Conservation (phyloP, 2,888 invertebrate species). For the Oxyteleia sp. region DNA sequence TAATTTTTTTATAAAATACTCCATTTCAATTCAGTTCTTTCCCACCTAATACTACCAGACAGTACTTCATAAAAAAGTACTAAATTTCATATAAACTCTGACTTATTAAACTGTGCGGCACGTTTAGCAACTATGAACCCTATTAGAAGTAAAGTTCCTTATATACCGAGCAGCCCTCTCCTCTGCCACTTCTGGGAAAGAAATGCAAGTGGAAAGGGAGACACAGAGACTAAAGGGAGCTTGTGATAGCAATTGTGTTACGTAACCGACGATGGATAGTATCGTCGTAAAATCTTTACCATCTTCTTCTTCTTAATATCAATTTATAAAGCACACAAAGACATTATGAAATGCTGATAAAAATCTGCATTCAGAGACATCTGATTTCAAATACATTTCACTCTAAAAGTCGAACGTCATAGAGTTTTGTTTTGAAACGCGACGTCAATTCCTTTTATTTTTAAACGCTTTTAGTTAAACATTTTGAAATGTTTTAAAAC, state of each 20-base stretch:
- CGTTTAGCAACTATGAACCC: constrained; percentile 47
- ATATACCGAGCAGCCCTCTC: constrained; percentile 26
- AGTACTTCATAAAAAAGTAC: constrained; percentile 1
- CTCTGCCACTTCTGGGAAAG: constrained; percentile 43
- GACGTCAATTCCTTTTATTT: too few relatives aligned
- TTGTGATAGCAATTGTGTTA: constrained; percentile 54
- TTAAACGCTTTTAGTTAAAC: too few relatives aligned
- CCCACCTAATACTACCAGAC: too few relatives aligned
- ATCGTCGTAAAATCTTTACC: constrained; percentile 48
- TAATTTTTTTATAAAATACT: too few relatives aligned
- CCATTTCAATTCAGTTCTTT: too few relatives aligned
- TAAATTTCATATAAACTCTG: constrained; percentile 16
- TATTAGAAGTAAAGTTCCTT: constrained; percentile 37
- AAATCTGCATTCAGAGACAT: constrained; percentile 1
- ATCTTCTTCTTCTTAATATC: constrained; percentile 25
- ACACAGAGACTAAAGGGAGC: constrained; percentile 18
- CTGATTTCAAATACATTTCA: background rate
- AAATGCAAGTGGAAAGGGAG: constrained; percentile 18
- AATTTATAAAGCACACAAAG: constrained; percentile 29
- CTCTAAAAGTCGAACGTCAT: too few relatives aligned
- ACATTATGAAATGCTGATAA: constrained; percentile 5
- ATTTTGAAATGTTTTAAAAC: too few relatives aligned
- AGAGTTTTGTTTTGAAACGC: too few relatives aligned
- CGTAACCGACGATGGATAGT: constrained; percentile 49
- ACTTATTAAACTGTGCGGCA: constrained; percentile 48